Evolutionary conservation across 2,113 vertebrate species (phyloP).

Genomic region (Nannospalax galili): DNA sequence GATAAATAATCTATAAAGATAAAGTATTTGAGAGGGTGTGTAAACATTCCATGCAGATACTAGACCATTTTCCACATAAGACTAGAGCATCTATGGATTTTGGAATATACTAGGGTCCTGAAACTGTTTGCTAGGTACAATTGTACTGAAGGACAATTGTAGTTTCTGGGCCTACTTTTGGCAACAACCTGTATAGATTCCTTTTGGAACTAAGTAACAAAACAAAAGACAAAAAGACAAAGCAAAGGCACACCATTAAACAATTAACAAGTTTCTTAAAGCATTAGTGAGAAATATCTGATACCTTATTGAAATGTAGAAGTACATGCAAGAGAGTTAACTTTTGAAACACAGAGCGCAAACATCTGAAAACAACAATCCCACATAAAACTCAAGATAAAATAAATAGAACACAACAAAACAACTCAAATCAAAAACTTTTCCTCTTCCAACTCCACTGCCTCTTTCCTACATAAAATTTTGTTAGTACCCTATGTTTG

Average conservation of each 20-base stretch:
- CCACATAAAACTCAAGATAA: not conserved
- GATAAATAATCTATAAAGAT: not conserved
- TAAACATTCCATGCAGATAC: not conserved
- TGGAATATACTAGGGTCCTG: not conserved
- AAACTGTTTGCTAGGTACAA: not conserved
- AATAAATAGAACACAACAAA: not conserved
- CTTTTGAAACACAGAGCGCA: not conserved
- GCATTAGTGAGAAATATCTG: not conserved
- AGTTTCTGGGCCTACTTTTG: not conserved
- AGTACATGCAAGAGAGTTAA: not conserved
- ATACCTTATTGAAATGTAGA: constrained; percentile 19
- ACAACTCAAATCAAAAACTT: not conserved
- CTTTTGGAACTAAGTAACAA: not conserved
- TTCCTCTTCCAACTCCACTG: not conserved
- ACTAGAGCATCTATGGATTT: not conserved
- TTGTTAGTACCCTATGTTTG: constrained; percentile 22
- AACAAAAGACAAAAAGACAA: not conserved
- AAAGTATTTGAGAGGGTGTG: not conserved
- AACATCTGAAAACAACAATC: not conserved
- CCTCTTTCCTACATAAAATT: not conserved
- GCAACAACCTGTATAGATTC: not conserved
- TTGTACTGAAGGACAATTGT: not conserved
- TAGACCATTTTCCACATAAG: not conserved
- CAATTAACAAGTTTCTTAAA: not conserved
- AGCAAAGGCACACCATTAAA: constrained; percentile 9